Evolutionary conservation across 2,113 vertebrate genomes (phyloP).

Genomic region (Sinocyclocheilus grahami): DNA sequence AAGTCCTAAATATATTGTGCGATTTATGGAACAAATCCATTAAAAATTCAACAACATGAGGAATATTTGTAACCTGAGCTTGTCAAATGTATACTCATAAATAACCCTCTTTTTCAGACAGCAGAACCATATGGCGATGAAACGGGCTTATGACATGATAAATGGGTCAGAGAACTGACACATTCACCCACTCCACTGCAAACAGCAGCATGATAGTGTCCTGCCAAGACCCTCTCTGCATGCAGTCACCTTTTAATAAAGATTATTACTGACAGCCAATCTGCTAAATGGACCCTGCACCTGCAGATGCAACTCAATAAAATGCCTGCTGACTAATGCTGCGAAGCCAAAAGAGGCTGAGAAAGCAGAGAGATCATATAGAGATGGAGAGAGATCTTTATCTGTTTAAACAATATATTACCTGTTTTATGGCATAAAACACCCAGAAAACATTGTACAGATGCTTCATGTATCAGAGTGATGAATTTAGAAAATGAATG

Average conservation of each 20-base stretch:
- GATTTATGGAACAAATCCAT: slow-evolving; percentile 16
- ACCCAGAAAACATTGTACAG: neutral
- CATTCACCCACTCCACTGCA: slow-evolving; percentile 19
- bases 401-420: neutral
- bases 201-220: slow-evolving; percentile 26
- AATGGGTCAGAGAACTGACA: slow-evolving; percentile 28
- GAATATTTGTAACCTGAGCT: slow-evolving; percentile 6
- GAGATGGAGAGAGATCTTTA: neutral
- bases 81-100: slow-evolving; percentile 24
- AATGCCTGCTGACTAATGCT: slow-evolving; percentile 15
- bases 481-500: neutral
- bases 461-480: neutral
- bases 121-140: slow-evolving; percentile 35
- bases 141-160: slow-evolving; percentile 14
- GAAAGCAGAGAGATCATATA: neutral
- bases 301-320: slow-evolving; percentile 36
- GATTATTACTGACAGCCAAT: slow-evolving; percentile 33
- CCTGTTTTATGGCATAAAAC: neutral
- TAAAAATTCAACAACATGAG: slow-evolving; percentile 26
- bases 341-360: neutral
- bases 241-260: slow-evolving; percentile 30
- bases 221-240: slow-evolving; percentile 12
- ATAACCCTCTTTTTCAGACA: slow-evolving; percentile 23
- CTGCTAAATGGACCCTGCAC: slow-evolving; percentile 34
- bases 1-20: neutral